Base-by-base conservation (phyloP, 2,888 invertebrate genomes). In the Pristionchus entomophagus region DNA sequence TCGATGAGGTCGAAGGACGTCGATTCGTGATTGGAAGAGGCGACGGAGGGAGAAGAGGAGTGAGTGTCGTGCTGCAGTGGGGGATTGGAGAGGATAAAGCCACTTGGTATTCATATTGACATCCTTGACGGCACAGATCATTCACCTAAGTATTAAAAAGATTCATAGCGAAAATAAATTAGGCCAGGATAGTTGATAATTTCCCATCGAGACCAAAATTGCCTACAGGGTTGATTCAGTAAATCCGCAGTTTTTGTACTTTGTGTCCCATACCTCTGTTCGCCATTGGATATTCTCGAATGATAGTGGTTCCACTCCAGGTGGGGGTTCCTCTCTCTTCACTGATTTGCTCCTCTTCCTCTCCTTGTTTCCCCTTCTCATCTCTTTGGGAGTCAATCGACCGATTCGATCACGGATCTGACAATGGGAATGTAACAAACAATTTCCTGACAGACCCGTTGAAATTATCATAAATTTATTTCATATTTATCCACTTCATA, bases 211-310 rank as follows among this genome's bases (percentile, higher is more conserved):
- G n/a, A n/a, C n/a, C n/a, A n/a, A n/a, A n/a, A n/a, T n/a, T n/a
- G n/a, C n/a, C n/a, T n/a, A n/a, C n/a, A n/a, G n/a, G n/a, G n/a
- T n/a, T n/a, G n/a, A n/a, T n/a, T n/a, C n/a, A n/a, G n/a, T n/a
- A n/a, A n/a, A n/a, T n/a, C n/a, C n/a, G n/a, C n/a, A n/a, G n/a
- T n/a, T n/a, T n/a, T n/a, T n/a, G n/a, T n/a, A n/a, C n/a, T n/a
- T n/a, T n/a, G n/a, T n/a, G n/a, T n/a, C n/a, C n/a, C n/a, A n/a
- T 3, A 53, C 53, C 41, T 85, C 85, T 22, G 35, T 77, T 38
- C 35, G 65, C 90, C 90, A 90, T 83, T 90, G 90, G 6, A 89
- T 65, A 80, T 90, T 90, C 29, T 89, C 90, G 80, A 90, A 90
- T 3, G 89, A 89, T 80, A 90, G 86, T 56, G 90, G 88, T 81